Percentiles rank a stretch among this genome's conserved stretches.
Evolutionary conservation across 2,797 vertebrate species (phyloP).

Genomic region (Rallus crepitans): DNA sequence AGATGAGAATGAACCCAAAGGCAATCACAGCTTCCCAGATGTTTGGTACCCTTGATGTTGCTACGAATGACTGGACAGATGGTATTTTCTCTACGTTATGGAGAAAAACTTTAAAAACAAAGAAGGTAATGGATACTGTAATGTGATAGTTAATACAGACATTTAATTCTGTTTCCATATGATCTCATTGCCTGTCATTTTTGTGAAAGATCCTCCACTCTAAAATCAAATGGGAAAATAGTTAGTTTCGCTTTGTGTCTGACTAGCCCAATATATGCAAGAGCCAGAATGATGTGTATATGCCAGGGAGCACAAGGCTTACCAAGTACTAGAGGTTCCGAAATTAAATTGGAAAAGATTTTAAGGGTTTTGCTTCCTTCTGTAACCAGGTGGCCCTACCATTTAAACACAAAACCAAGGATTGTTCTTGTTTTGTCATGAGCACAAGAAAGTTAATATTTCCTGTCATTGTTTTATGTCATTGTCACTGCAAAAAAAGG

Average conservation of each 20-base stretch:
- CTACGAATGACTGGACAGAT: constrained; percentile 91
- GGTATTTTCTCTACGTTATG: constrained; percentile 88
- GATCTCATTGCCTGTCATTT: neutral
- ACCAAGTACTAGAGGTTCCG: neutral
- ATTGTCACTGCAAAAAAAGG: neutral
- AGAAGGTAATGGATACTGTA: constrained; percentile 79
- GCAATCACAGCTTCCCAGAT: constrained; percentile 89
- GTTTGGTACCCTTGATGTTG: constrained; percentile 88
- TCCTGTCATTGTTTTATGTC: neutral
- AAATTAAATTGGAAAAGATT: neutral
- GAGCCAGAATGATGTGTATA: neutral
- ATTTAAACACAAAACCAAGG: neutral
- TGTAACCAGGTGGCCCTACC: neutral
- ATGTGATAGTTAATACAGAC: neutral
- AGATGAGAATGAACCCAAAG: constrained; percentile 92
- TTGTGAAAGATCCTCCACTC: neutral
- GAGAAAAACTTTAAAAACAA: constrained; percentile 89
- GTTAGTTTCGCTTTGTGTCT: neutral
- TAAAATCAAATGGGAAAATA: neutral
- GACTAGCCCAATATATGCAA: neutral
- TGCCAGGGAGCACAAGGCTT: neutral
- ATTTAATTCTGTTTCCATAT: neutral
- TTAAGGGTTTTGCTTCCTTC: neutral
- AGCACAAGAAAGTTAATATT: neutral
- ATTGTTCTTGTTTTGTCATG: neutral